phyloP scores from a whole-genome alignment of 2,113 vertebrate genomes.

The Bettongia penicillata region DNA sequence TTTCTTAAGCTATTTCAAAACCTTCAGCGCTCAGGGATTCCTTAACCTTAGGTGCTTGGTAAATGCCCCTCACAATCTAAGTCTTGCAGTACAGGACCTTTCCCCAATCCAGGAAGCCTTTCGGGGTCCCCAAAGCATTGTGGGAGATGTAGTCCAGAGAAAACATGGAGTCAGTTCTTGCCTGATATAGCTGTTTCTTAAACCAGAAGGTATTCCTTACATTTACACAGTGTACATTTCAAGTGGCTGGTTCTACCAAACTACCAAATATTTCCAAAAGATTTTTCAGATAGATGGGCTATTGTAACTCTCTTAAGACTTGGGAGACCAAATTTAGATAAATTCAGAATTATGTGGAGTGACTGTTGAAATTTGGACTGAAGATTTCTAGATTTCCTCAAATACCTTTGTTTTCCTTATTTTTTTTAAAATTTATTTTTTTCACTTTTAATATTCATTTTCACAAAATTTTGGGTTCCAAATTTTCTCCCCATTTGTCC shows the following conservation, averaged over 20 bases:
- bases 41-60: neutral
- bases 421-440: too few relatives aligned
- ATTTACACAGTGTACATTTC: neutral
- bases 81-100: neutral
- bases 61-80: neutral
- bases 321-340: neutral
- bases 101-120: too few relatives aligned
- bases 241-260: neutral
- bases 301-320: neutral
- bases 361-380: neutral
- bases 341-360: neutral
- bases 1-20: neutral
- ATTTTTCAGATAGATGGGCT: neutral
- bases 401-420: neutral
- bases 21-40: neutral
- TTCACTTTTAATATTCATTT: too few relatives aligned
- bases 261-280: constrained; percentile 8
- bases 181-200: neutral
- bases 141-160: neutral
- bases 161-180: neutral
- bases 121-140: neutral
- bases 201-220: neutral
- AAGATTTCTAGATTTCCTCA: neutral
- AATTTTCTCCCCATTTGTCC: too few relatives aligned
- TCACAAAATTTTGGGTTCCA: too few relatives aligned